phyloP scores from a whole-genome alignment of 2,888 invertebrate species.

The Tanypteryx hageni region DNA sequence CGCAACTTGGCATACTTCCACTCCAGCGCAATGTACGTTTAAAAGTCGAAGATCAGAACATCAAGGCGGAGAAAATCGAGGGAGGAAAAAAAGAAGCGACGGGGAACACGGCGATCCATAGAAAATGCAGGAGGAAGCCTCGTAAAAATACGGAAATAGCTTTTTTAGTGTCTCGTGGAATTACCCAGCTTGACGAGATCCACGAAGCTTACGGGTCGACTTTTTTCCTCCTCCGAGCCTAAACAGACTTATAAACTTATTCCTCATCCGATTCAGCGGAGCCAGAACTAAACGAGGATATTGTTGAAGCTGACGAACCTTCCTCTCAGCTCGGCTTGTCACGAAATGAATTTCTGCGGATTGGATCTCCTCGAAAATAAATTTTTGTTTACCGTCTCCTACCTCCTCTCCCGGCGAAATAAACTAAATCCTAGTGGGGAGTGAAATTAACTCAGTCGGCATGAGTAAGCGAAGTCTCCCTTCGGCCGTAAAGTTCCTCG shows the following conservation, averaged over 20 bases:
- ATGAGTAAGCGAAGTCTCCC: not conserved
- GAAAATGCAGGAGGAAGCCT: conserved; percentile 4
- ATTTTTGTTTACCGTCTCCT: not conserved
- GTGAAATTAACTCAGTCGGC: not conserved
- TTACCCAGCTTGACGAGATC: not conserved
- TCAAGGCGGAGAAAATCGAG: not conserved
- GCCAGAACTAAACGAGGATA: too few relatives aligned
- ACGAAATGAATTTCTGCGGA: conserved; percentile 6
- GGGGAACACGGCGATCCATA: not conserved
- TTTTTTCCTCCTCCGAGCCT: not conserved
- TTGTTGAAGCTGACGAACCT: not conserved
- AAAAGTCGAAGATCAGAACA: not conserved
- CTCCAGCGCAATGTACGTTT: not conserved
- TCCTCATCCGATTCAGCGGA: conserved; percentile 9
- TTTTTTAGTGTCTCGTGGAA: not conserved
- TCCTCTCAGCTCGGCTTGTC: not conserved
- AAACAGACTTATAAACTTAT: conserved; percentile 7
- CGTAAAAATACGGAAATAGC: conserved; percentile 28
- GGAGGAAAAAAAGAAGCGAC: not conserved
- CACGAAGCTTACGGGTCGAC: not conserved
- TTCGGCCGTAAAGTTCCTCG: not conserved
- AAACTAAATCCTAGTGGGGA: not conserved
- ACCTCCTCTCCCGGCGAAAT: not conserved
- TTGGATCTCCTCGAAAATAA: not conserved
- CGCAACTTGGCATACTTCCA: not conserved